Evolutionary conservation across 2,888 invertebrate genomes (phyloP).

Genomic region (Spodoptera picta): DNA sequence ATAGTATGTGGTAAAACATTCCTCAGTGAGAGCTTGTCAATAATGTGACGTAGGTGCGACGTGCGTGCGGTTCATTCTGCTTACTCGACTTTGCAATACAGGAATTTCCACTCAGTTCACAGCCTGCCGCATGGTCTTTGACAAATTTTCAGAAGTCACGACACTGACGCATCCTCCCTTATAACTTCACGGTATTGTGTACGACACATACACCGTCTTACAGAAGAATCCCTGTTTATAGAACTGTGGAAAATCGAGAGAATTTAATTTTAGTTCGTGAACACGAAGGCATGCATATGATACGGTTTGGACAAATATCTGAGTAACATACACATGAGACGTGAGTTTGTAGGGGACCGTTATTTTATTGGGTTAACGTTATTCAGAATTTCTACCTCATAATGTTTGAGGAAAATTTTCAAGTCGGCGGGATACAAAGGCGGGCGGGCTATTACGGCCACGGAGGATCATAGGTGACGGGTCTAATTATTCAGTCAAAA

Average conservation of each 20-base stretch:
- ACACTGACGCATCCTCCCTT: constrained; percentile 35
- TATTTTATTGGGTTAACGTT: constrained; percentile 31
- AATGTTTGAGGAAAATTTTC: constrained; percentile 9
- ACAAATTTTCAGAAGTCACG: constrained; percentile 58
- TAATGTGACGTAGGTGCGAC: constrained; percentile 28
- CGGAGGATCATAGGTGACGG: constrained; percentile 30
- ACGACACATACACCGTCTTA: constrained; percentile 38
- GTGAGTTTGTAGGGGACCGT: constrained; percentile 8
- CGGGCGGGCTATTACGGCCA: too few relatives aligned
- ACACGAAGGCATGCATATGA: constrained; percentile 45
- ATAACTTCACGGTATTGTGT: constrained; percentile 52
- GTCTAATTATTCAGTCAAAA: constrained; percentile 50
- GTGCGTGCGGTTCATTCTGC: constrained; percentile 36
- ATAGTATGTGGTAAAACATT: constrained; percentile 43
- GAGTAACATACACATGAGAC: constrained; percentile 14
- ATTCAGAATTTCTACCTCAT: constrained; percentile 11
- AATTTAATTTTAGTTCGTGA: constrained; percentile 64
- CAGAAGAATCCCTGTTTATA: constrained; percentile 58
- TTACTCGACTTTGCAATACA: constrained; percentile 31
- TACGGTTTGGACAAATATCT: constrained; percentile 36
- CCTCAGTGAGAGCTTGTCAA: constrained; percentile 40
- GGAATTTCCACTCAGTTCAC: constrained; percentile 43
- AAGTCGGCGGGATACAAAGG: constrained; percentile 3
- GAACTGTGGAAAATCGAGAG: constrained; percentile 58
- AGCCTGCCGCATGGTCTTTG: constrained; percentile 49